phyloP scores from a whole-genome alignment of 1,140 invertebrate genomes.

The Cydia strobilella region DNA sequence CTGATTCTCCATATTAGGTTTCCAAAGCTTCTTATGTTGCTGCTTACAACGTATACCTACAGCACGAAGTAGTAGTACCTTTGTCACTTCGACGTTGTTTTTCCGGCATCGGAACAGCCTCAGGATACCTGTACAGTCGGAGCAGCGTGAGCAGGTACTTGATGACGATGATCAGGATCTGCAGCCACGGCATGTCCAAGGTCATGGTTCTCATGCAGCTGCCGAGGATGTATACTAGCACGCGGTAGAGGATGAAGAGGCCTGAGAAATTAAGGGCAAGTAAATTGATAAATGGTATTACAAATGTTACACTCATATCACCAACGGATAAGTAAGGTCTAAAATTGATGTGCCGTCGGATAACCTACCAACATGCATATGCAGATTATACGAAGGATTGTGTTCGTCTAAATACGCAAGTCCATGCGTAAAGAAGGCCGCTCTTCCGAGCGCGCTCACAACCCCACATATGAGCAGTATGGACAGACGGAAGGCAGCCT shows the following conservation, averaged over 20 bases:
- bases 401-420: constrained; percentile 18
- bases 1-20: no score
- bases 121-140: not conserved
- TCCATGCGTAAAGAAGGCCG: not conserved
- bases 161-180: constrained; percentile 3
- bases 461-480: not conserved
- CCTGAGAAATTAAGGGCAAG: not conserved
- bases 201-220: not conserved
- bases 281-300: no score
- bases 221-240: not conserved
- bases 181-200: constrained; percentile 5
- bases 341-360: no score
- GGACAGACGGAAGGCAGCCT: not conserved
- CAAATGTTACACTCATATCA: no score
- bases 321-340: no score
- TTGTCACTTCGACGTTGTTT: no score
- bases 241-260: not conserved
- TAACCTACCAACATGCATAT: constrained; percentile 21
- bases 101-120: not conserved
- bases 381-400: not conserved
- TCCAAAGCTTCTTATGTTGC: no score
- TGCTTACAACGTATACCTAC: no score
- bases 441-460: not conserved
- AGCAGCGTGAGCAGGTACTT: not conserved
- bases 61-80: not conserved